Conservation (phyloP, 2,113 vertebrate genomes). For the Entelurus aequoreus region DNA sequence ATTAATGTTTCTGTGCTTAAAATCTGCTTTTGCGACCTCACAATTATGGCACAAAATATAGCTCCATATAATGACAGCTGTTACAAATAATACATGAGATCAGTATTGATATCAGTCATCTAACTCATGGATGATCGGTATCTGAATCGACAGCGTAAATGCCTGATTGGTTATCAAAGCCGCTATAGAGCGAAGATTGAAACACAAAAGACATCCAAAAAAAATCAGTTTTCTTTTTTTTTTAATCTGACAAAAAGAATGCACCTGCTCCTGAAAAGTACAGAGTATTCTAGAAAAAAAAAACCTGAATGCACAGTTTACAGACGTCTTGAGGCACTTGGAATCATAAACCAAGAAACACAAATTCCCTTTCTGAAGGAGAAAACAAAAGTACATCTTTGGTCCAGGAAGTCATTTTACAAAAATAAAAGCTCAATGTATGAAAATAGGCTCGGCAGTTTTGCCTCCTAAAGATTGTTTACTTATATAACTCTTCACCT, state of each 20-base stretch:
- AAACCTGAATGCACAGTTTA: slow-evolving; percentile 59
- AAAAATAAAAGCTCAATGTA: slow-evolving; percentile 57
- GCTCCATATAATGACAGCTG: no score
- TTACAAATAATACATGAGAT: no score
- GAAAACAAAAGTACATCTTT: slow-evolving; percentile 64
- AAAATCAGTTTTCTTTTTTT: slow-evolving; percentile 40
- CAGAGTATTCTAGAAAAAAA: slow-evolving; percentile 57
- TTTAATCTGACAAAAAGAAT: slow-evolving; percentile 72
- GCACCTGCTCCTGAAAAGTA: slow-evolving; percentile 63
- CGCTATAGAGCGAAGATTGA: slow-evolving; percentile 11
- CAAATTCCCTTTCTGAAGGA: slow-evolving; percentile 60
- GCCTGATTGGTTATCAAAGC: slow-evolving; percentile 5
- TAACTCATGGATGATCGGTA: no score
- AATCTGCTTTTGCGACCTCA: no score
- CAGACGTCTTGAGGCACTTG: slow-evolving; percentile 67
- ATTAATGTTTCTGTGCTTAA: no score
- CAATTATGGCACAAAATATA: no score
- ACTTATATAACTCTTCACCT: slow-evolving; percentile 21
- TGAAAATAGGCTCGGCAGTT: slow-evolving; percentile 54
- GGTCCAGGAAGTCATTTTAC: slow-evolving; percentile 66
- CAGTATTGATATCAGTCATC: no score
- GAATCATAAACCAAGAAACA: slow-evolving; percentile 50
- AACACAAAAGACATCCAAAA: slow-evolving; percentile 33
- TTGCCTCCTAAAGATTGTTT: slow-evolving; percentile 50
- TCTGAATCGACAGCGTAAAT: no score